phyloP scores from a whole-genome alignment of 2,888 invertebrate species.

The Xestia c-nigrum region DNA sequence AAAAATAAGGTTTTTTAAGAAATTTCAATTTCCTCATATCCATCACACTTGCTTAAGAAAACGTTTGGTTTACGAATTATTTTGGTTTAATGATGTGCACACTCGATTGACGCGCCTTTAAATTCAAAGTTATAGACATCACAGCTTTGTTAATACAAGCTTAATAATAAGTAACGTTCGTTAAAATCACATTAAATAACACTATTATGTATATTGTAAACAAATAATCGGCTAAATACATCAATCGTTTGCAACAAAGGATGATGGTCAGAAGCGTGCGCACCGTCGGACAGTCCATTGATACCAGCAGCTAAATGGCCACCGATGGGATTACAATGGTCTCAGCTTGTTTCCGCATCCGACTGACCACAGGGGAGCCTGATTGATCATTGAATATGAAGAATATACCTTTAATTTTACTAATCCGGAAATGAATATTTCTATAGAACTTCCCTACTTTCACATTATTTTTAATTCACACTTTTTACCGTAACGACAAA shows the following conservation, averaged over 20 bases:
- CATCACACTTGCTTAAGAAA: too few relatives aligned
- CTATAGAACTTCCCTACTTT: conserved; percentile 47
- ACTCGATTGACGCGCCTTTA: background rate
- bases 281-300: conserved; percentile 64
- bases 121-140: conserved; percentile 22
- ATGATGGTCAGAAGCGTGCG: conserved; percentile 70
- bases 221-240: conserved; percentile 70
- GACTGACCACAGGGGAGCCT: conserved; percentile 80
- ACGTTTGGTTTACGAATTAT: too few relatives aligned
- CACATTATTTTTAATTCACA: conserved; percentile 61
- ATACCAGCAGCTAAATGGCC: conserved; percentile 74
- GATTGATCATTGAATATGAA: conserved; percentile 81
- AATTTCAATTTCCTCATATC: too few relatives aligned
- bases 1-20: too few relatives aligned
- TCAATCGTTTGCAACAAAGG: conserved; percentile 73
- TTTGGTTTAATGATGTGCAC: background rate
- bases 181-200: conserved; percentile 76
- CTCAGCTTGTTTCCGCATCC: conserved; percentile 73
- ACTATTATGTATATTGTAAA: conserved; percentile 74
- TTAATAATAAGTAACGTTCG: conserved; percentile 64
- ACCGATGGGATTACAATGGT: conserved; percentile 75
- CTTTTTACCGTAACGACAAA: conserved; percentile 53
- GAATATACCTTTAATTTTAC: conserved; percentile 84
- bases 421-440: conserved; percentile 67
- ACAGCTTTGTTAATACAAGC: conserved; percentile 11